These are phyloP conservation scores for Bacillus rossius DNA, from an alignment of 1,140 invertebrate genomes.

Conservation along the genomic window DNA sequence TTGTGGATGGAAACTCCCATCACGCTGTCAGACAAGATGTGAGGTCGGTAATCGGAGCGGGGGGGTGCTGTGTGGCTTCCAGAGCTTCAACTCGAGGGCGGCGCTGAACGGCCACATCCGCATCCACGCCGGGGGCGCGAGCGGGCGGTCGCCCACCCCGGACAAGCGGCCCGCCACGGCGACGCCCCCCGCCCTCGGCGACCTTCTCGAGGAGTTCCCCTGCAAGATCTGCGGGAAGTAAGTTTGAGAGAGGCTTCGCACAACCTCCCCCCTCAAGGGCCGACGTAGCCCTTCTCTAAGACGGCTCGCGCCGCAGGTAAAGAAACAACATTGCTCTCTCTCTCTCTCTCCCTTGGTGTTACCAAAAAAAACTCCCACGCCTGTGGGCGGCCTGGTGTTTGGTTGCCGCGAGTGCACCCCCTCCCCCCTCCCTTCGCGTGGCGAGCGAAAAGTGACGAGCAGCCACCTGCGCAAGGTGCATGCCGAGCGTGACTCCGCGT, in stretches of 20 bases:
- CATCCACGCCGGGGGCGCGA: slow-evolving; percentile 50
- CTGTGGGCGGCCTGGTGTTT: background rate
- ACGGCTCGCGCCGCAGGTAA: no score
- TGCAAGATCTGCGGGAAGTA: slow-evolving; percentile 98
- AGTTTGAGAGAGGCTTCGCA: slow-evolving; percentile 47
- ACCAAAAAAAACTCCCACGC: no score
- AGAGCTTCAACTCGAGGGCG: slow-evolving; percentile 76
- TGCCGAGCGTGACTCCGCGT: no score
- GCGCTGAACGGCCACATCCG: slow-evolving; percentile 70
- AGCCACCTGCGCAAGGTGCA: no score
- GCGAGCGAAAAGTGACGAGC: no score
- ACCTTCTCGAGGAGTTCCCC: slow-evolving; percentile 57
- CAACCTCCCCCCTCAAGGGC: slow-evolving; percentile 1
- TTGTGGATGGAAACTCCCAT: no score
- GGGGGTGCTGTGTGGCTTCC: no score
- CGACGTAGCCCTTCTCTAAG: background rate
- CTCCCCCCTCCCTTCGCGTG: no score
- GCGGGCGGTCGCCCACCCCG: slow-evolving; percentile 50
- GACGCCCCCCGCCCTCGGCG: slow-evolving; percentile 19
- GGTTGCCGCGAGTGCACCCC: no score
- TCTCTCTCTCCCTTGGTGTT: slow-evolving; percentile 9
- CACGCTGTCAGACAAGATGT: no score
- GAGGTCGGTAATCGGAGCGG: no score
- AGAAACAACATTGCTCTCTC: no score
- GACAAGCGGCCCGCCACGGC: slow-evolving; percentile 32